These are phyloP conservation scores for Pelodiscus sinensis DNA, from an alignment of 2,113 vertebrate species.

Conservation along the genomic window DNA sequence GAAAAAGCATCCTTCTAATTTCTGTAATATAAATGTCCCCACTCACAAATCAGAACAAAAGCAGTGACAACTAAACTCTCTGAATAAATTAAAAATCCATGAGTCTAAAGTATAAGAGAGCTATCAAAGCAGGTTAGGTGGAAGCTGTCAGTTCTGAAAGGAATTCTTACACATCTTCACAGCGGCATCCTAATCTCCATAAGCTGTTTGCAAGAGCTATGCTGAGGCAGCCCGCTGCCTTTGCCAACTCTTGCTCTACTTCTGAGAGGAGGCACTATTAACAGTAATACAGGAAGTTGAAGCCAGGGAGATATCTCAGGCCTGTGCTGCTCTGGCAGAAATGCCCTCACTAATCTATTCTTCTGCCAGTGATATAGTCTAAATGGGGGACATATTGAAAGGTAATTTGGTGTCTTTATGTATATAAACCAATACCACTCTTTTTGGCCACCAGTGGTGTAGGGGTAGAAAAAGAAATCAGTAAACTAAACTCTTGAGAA, in stretches of 20 bases:
- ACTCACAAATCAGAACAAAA: slow-evolving; percentile 41
- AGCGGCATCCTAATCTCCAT: slow-evolving; percentile 19
- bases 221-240: background rate
- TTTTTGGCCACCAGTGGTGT: background rate
- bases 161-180: slow-evolving; percentile 38
- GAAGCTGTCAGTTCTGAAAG: slow-evolving; percentile 38
- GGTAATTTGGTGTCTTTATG: background rate
- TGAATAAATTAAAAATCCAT: slow-evolving; percentile 65
- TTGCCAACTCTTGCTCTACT: background rate
- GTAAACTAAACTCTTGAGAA: background rate
- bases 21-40: slow-evolving; percentile 16
- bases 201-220: background rate
- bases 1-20: background rate
- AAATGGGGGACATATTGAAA: background rate
- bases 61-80: slow-evolving; percentile 35
- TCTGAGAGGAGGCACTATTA: background rate
- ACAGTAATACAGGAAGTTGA: background rate
- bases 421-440: background rate
- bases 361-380: background rate
- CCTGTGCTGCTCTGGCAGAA: background rate
- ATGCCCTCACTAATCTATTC: background rate
- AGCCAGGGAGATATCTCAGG: background rate
- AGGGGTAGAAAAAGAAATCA: background rate
- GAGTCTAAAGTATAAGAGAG: slow-evolving; percentile 45
- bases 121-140: slow-evolving; percentile 29